Base-by-base conservation (phyloP, 2,888 invertebrate genomes). In the Ichneumoninae sp. region DNA sequence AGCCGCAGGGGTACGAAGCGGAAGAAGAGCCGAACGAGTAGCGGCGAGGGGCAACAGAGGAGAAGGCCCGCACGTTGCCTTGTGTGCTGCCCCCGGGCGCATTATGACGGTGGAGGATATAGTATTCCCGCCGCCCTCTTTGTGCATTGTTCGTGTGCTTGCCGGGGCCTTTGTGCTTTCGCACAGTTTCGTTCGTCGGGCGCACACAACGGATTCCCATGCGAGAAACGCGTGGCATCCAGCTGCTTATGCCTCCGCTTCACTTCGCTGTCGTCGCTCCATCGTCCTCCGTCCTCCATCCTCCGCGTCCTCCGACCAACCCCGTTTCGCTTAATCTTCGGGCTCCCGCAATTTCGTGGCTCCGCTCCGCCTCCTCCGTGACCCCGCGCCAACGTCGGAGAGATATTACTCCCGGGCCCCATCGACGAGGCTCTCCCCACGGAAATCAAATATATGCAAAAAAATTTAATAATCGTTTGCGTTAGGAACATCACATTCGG, bases 71-170 rank as follows among this genome's bases (percentile, higher is more conserved):
- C 89, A 88, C 85, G 88, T 88, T 89, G 44, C 44, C 47, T 65
- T 30, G 57, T 57, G 57, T 13, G 65, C 47, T 75, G 88, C 89
- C 86, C 87, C 84, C 74, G 75, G 89, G 90, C 89, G 82, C 88
- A 92, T 91, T 91, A 91, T 90, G 88, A 89, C 89, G 87, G 85
- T 87, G 88, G 68, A 81, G 83, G 40, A 77, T 81, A 63, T 63
- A 54, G 13, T 54, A 84, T 84, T 74, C 84, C 68, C 60, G 65
- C 79, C 70, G 74, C n/a, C 70, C 22, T 36, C 90, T 91, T 92
- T 91, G 91, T 91, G 88, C 91, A 91, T 91, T 92, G 92, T 92
- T 92, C 82, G 85, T 79, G 89, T 90, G 90, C 90, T 91, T 91
- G 91, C 89, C 89, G 88, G 89, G 54, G 85, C 88, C 88, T 91